Conservation (phyloP, 2,113 vertebrate genomes). For the Hippocampus comes region DNA sequence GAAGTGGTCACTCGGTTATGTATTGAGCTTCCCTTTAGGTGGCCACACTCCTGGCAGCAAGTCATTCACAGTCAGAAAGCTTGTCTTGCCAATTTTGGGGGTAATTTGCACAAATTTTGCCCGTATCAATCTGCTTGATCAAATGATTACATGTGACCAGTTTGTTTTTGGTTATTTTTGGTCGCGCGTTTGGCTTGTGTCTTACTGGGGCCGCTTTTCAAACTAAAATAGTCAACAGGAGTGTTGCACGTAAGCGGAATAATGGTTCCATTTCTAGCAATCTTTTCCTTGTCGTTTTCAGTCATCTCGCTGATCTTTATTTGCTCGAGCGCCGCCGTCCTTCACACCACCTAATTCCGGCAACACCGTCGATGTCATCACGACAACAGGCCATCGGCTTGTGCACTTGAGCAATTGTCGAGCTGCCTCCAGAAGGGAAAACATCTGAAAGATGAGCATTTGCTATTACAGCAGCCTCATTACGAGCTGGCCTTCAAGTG, state of each 20-base stretch:
- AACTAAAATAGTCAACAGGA: too few relatives aligned
- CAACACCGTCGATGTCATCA: neutral
- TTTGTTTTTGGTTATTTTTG: neutral
- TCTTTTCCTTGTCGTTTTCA: neutral
- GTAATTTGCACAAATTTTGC: too few relatives aligned
- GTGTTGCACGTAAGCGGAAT: neutral
- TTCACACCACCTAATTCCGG: neutral
- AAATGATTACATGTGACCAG: too few relatives aligned
- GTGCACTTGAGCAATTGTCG: conserved; percentile 52
- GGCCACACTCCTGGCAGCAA: neutral
- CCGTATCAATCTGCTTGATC: too few relatives aligned
- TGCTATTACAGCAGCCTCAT: conserved; percentile 67
- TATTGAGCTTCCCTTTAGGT: neutral
- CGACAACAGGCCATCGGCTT: neutral
- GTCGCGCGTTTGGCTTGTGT: too few relatives aligned
- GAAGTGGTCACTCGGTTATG: neutral
- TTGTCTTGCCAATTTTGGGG: too few relatives aligned
- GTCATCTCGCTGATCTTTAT: neutral
- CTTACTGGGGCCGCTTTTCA: too few relatives aligned
- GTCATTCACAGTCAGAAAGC: neutral
- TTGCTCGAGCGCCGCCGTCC: too few relatives aligned
- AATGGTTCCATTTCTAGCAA: neutral
- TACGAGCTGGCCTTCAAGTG: conserved; percentile 70
- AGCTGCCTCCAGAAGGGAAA: conserved; percentile 42
- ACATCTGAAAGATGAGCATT: conserved; percentile 73